Conservation (phyloP, 2,113 vertebrate genomes). For the Sylvietta virens region DNA sequence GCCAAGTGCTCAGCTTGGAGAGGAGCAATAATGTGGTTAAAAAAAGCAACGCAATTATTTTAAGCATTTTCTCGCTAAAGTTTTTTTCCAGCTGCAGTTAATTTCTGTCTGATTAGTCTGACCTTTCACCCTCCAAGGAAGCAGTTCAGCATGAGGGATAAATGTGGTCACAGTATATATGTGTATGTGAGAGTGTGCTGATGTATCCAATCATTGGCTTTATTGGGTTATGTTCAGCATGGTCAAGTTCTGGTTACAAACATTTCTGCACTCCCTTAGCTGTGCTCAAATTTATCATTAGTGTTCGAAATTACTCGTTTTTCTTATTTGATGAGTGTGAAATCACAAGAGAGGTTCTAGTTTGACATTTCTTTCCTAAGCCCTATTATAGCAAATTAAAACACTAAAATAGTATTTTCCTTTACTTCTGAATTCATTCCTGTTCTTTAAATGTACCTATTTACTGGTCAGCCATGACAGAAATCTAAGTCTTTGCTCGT, state of each 20-base stretch:
- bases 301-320: neutral
- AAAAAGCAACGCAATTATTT: slow-evolving; percentile 25
- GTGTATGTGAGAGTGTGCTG: neutral
- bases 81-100: slow-evolving; percentile 69
- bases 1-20: neutral
- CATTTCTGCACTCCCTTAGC: neutral
- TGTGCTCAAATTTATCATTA: neutral
- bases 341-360: neutral
- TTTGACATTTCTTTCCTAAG: neutral
- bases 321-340: neutral
- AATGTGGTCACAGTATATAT: slow-evolving; percentile 27
- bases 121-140: slow-evolving; percentile 73
- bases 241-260: slow-evolving; percentile 41
- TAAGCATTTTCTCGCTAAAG: slow-evolving; percentile 40
- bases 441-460: neutral
- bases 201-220: neutral
- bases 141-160: slow-evolving; percentile 60
- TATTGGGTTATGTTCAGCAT: slow-evolving; percentile 25
- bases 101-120: slow-evolving; percentile 74
- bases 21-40: slow-evolving; percentile 23
- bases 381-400: neutral
- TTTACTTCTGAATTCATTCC: neutral
- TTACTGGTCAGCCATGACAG: neutral
- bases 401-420: neutral
- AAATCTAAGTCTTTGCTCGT: neutral